phyloP scores from a whole-genome alignment of 1,140 invertebrate species.

The Papilio xuthus region DNA sequence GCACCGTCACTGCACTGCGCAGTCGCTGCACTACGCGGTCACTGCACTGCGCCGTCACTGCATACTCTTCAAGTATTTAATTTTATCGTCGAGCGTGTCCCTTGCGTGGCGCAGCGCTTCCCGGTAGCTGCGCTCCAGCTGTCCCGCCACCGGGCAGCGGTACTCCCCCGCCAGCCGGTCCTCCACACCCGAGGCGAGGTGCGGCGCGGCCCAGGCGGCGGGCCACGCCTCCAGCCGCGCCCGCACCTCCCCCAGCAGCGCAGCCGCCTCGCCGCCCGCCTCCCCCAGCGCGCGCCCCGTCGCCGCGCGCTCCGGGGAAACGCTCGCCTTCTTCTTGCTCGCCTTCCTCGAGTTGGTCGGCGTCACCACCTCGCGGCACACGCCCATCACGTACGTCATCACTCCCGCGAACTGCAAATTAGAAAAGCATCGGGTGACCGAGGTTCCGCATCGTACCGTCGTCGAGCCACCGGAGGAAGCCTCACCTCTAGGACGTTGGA shows the following conservation, averaged over 20 bases:
- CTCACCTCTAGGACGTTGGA: slow-evolving; percentile 72
- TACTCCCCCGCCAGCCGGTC: background rate
- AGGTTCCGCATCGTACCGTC: background rate
- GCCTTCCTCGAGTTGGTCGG: slow-evolving; percentile 64
- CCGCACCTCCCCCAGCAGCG: slow-evolving; percentile 55
- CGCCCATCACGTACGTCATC: slow-evolving; percentile 63
- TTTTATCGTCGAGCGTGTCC: slow-evolving; percentile 65
- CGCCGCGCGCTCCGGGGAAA: slow-evolving; percentile 67
- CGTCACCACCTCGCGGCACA: slow-evolving; percentile 65
- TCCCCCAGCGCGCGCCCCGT: slow-evolving; percentile 58
- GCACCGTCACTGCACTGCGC: too few relatives aligned
- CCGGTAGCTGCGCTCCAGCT: background rate
- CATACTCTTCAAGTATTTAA: slow-evolving; percentile 66
- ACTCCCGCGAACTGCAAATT: slow-evolving; percentile 69
- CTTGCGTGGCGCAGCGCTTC: background rate
- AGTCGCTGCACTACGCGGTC: too few relatives aligned
- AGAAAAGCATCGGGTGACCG: background rate
- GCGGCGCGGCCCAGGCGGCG: slow-evolving; percentile 58
- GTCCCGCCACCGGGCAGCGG: background rate
- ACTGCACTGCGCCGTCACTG: too few relatives aligned
- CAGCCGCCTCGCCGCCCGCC: slow-evolving; percentile 62
- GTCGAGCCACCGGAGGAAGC: background rate
- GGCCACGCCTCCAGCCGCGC: slow-evolving; percentile 67
- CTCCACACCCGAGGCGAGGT: slow-evolving; percentile 53
- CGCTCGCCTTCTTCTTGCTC: slow-evolving; percentile 63